These are phyloP conservation scores for Mya arenaria DNA, from an alignment of 1,140 invertebrate species.

Conservation along the genomic window DNA sequence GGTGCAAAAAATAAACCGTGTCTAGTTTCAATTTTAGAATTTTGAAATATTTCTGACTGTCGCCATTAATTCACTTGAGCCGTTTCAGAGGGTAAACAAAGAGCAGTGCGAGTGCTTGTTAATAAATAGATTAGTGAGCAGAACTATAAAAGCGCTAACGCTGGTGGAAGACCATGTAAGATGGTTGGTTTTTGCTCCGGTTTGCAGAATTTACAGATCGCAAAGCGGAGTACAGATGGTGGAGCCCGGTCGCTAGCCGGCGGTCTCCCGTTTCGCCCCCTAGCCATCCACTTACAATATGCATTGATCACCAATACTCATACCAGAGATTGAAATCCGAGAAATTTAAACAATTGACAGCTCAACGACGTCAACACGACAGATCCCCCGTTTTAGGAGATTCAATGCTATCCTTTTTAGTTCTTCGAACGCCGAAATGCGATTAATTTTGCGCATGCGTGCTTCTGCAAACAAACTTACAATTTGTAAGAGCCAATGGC, in stretches of 20 bases:
- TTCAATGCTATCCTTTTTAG: not conserved
- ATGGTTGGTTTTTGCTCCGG: too few species aligned
- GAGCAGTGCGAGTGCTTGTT: not conserved
- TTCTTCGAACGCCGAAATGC: not conserved
- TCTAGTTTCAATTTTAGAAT: slow-evolving; percentile 39
- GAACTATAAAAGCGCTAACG: too few species aligned
- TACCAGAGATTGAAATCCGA: slow-evolving; percentile 23
- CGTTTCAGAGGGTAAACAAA: slow-evolving; percentile 41
- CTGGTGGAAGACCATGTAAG: too few species aligned
- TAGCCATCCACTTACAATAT: slow-evolving; percentile 29
- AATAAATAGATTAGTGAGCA: too few species aligned
- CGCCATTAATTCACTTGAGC: slow-evolving; percentile 50
- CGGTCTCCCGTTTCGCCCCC: slow-evolving; percentile 34
- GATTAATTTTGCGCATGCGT: slow-evolving; percentile 49
- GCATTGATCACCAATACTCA: slow-evolving; percentile 46
- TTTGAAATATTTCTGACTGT: slow-evolving; percentile 15
- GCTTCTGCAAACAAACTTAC: slow-evolving; percentile 42
- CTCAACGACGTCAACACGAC: not conserved
- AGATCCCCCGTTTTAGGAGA: slow-evolving; percentile 16
- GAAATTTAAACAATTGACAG: slow-evolving; percentile 38
- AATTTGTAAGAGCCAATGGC: slow-evolving; percentile 42
- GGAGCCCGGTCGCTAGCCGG: slow-evolving; percentile 22
- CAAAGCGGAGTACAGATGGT: slow-evolving; percentile 39
- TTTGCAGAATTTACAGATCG: slow-evolving; percentile 16
- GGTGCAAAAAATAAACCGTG: slow-evolving; percentile 20